A percentile compares a stretch with the other conserved stretches of the same genome.
phyloP scores from a whole-genome alignment of 2,797 vertebrate species.

The Molossus alvarezi region DNA sequence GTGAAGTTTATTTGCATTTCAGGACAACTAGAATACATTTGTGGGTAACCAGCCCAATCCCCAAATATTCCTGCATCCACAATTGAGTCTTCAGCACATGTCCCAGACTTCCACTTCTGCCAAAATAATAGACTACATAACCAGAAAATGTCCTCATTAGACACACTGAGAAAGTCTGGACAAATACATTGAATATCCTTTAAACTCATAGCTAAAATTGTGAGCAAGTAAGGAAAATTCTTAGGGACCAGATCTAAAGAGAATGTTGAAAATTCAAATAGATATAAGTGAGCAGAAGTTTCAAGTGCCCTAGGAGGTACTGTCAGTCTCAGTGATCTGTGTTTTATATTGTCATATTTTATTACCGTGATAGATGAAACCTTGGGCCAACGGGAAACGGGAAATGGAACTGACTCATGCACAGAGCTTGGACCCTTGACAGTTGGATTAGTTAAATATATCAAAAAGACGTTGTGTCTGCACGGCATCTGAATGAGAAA shows the following conservation, averaged over 20 bases:
- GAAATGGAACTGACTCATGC: background rate
- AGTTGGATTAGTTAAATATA: slow-evolving; percentile 17
- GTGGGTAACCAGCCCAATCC: background rate
- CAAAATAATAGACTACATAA: slow-evolving; percentile 48
- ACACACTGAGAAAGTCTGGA: background rate
- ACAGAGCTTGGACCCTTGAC: background rate
- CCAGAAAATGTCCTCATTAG: background rate
- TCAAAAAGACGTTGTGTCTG: background rate
- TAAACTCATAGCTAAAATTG: slow-evolving; percentile 43
- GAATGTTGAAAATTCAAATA: slow-evolving; percentile 23
- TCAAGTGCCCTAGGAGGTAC: background rate
- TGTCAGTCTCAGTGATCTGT: background rate
- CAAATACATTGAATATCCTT: slow-evolving; percentile 20
- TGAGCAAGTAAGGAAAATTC: slow-evolving; percentile 24
- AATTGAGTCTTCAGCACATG: background rate
- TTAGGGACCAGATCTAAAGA: background rate
- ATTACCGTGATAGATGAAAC: slow-evolving; percentile 31
- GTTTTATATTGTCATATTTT: slow-evolving; percentile 46
- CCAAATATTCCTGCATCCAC: background rate
- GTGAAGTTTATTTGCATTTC: background rate
- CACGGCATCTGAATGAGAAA: slow-evolving; percentile 36
- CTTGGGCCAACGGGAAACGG: background rate
- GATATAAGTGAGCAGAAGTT: background rate
- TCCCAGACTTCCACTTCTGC: background rate
- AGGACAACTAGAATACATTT: slow-evolving; percentile 6